Evolutionary conservation across 2,113 vertebrate genomes (phyloP).

Genomic region (Redunca redunca): DNA sequence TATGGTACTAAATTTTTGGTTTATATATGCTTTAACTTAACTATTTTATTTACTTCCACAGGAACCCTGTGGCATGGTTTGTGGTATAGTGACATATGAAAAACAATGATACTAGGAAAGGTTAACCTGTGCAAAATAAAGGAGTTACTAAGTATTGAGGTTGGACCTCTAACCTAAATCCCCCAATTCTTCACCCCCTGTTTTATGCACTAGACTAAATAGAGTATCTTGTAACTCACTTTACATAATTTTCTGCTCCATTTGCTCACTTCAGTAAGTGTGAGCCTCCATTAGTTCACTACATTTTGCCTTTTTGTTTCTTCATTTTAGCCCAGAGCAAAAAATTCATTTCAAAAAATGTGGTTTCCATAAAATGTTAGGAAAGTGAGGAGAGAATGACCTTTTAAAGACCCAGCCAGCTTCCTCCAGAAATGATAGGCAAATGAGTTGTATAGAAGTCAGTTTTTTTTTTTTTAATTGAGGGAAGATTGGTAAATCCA

Average conservation of each 20-base stretch:
- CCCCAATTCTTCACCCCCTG: neutral
- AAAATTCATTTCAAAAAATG: conserved; percentile 26
- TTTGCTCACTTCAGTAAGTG: conserved; percentile 64
- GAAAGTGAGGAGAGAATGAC: neutral
- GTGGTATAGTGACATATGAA: neutral
- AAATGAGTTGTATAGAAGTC: neutral
- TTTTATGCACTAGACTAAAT: conserved; percentile 49
- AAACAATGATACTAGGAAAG: neutral
- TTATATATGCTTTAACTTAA: neutral
- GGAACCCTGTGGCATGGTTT: neutral
- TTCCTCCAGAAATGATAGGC: neutral
- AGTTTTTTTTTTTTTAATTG: neutral
- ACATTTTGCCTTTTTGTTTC: conserved; percentile 51
- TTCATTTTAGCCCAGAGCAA: conserved; percentile 63
- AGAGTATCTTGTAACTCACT: conserved; percentile 55
- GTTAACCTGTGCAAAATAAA: neutral
- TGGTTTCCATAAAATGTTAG: conserved; percentile 38
- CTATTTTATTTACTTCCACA: neutral
- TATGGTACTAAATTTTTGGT: neutral
- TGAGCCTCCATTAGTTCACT: conserved; percentile 47
- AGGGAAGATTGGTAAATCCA: neutral
- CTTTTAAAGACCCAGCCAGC: neutral
- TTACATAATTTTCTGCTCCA: conserved; percentile 69
- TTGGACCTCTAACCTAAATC: neutral
- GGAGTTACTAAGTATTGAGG: neutral